These are phyloP conservation scores for Vireo altiloquus DNA, from an alignment of 2,113 vertebrate species.

Conservation along the genomic window DNA sequence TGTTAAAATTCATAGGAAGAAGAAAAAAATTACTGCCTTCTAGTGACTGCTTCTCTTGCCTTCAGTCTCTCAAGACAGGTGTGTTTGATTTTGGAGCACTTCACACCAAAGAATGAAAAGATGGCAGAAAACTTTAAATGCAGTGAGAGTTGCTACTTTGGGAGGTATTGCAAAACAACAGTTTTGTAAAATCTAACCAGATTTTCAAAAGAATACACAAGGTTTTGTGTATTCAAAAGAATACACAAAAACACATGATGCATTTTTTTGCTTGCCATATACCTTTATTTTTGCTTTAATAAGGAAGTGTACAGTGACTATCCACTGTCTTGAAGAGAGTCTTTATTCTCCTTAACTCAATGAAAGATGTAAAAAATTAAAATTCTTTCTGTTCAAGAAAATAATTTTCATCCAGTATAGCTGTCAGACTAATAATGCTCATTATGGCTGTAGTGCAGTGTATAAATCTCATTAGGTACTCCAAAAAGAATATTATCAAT, in stretches of 20 bases:
- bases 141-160: not conserved
- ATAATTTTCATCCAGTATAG: constrained; percentile 63
- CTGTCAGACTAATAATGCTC: constrained; percentile 60
- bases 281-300: constrained; percentile 5
- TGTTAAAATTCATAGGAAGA: not conserved
- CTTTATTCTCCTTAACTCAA: constrained; percentile 34
- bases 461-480: constrained; percentile 64
- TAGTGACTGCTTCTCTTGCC: not conserved
- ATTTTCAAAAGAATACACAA: not conserved
- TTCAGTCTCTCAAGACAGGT: not conserved
- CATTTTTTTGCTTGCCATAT: not conserved
- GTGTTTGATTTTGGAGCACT: not conserved
- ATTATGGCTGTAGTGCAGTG: constrained; percentile 17
- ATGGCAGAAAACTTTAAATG: not conserved
- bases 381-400: constrained; percentile 57
- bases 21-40: not conserved
- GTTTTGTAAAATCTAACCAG: not conserved
- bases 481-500: not conserved
- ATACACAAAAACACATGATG: not conserved
- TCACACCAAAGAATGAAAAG: not conserved
- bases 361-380: constrained; percentile 48
- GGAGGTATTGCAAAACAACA: not conserved
- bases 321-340: not conserved
- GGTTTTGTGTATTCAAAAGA: too few species aligned
- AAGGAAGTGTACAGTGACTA: constrained; percentile 37